A percentile compares a stretch with the other conserved stretches of the same genome.
Evolutionary conservation across 1,140 invertebrate species (phyloP).

Genomic region (Meloidogyne exigua): DNA sequence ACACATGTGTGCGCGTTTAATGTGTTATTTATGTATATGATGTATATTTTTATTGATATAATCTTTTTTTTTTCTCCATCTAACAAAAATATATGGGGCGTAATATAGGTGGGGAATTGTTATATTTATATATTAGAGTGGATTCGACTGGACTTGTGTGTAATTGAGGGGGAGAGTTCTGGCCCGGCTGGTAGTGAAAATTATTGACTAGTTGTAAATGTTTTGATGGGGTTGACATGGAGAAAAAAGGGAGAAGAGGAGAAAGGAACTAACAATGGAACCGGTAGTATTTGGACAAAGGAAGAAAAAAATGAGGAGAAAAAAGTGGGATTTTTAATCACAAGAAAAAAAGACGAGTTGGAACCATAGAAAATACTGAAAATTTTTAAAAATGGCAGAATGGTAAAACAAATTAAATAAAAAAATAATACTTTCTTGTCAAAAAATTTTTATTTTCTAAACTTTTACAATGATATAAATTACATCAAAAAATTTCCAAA

Average conservation of each 20-base stretch:
- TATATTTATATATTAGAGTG: background rate
- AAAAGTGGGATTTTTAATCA: background rate
- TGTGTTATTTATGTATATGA: background rate
- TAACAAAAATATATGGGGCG: background rate
- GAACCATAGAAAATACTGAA: background rate
- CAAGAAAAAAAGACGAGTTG: background rate
- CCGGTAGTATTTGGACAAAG: constrained; percentile 4
- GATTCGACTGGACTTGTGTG: background rate
- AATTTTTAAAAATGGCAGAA: background rate
- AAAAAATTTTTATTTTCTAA: background rate
- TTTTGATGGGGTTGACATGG: background rate
- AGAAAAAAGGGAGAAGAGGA: background rate
- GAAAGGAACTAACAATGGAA: background rate
- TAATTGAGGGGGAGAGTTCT: background rate
- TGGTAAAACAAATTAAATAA: background rate
- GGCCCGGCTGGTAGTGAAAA: constrained; percentile 1
- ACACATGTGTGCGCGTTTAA: background rate
- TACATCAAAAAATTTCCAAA: no score
- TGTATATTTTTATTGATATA: background rate
- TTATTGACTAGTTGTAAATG: constrained; percentile 2
- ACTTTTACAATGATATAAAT: background rate
- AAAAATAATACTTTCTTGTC: background rate
- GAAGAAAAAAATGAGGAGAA: background rate
- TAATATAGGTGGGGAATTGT: background rate
- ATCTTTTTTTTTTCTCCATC: background rate